Percentiles rank a stretch among this genome's conserved stretches.
These are phyloP conservation scores for Carpatolechia fugitivella DNA, from an alignment of 2,888 invertebrate species.

Conservation along the genomic window DNA sequence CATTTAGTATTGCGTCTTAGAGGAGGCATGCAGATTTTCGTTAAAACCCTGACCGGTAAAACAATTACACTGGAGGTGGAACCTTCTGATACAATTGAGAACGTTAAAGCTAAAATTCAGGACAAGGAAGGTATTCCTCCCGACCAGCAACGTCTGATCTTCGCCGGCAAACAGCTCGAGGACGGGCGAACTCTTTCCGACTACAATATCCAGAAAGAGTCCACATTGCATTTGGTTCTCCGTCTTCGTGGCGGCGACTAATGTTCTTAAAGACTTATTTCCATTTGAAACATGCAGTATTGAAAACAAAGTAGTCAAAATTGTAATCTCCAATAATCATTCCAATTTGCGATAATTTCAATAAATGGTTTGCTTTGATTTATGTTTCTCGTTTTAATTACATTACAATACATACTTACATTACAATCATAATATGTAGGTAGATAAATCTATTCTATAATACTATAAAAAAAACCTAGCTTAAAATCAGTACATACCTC, in stretches of 20 bases:
- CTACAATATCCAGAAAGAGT: constrained; percentile 24
- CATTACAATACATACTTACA: neutral
- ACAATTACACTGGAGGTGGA: constrained; percentile 30
- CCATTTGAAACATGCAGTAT: constrained; percentile 18
- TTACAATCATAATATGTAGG: neutral
- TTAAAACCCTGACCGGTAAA: constrained; percentile 30
- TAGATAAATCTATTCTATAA: neutral
- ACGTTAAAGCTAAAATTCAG: constrained; percentile 29
- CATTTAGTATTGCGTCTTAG: constrained; percentile 25
- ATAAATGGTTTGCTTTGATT: constrained; percentile 35
- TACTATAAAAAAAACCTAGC: neutral
- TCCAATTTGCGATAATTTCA: constrained; percentile 40
- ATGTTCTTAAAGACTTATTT: too few species aligned
- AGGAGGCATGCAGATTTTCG: constrained; percentile 29
- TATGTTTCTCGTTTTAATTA: constrained; percentile 23
- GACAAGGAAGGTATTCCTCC: constrained; percentile 30
- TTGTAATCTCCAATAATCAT: constrained; percentile 37
- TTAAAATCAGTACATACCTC: too few species aligned
- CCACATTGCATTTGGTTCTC: constrained; percentile 19
- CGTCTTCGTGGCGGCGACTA: constrained; percentile 23
- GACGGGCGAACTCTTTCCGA: constrained; percentile 22
- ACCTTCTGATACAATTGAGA: constrained; percentile 28
- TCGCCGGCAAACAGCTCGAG: constrained; percentile 28
- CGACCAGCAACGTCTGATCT: constrained; percentile 29
- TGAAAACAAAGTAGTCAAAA: constrained; percentile 19